phyloP scores from a whole-genome alignment of 2,797 vertebrate species.

The Pseudomugil tenellus region DNA sequence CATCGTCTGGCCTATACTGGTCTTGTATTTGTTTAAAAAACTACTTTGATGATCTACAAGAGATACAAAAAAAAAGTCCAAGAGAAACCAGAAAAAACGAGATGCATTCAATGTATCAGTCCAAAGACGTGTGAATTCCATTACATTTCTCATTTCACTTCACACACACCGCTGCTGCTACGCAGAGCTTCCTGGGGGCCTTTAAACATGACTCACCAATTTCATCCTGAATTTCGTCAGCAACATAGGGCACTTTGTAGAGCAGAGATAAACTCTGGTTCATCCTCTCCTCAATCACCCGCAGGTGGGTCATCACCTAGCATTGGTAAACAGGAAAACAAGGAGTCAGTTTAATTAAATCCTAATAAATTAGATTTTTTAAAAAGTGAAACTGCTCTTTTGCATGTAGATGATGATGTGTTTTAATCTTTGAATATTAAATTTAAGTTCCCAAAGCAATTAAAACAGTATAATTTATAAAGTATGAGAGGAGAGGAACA shows the following conservation, averaged over 20 bases:
- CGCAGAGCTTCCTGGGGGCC: constrained; percentile 2
- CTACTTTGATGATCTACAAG: background rate
- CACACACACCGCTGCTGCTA: background rate
- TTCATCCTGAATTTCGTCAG: constrained; percentile 96
- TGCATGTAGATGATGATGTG: too few species aligned
- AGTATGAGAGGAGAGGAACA: too few species aligned
- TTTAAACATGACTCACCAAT: constrained; percentile 78
- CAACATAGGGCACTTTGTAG: constrained; percentile 96
- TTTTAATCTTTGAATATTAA: too few species aligned
- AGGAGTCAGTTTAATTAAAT: background rate
- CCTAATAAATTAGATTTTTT: background rate
- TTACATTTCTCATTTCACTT: constrained; percentile 44
- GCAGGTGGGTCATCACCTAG: constrained; percentile 98
- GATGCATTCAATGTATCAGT: constrained; percentile 23
- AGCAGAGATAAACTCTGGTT: constrained; percentile 97
- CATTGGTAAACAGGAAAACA: constrained; percentile 4
- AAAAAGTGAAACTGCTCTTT: too few species aligned
- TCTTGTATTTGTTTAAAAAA: constrained; percentile 9
- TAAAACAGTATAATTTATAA: background rate
- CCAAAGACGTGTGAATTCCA: constrained; percentile 20
- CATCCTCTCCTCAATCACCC: constrained; percentile 97
- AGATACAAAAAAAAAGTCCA: constrained; percentile 1
- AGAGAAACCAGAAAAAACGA: constrained; percentile 14
- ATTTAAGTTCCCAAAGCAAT: background rate
- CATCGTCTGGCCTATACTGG: background rate